Conservation (phyloP, 2,888 invertebrate genomes). For the Drosophila nr. perissopoda region DNA sequence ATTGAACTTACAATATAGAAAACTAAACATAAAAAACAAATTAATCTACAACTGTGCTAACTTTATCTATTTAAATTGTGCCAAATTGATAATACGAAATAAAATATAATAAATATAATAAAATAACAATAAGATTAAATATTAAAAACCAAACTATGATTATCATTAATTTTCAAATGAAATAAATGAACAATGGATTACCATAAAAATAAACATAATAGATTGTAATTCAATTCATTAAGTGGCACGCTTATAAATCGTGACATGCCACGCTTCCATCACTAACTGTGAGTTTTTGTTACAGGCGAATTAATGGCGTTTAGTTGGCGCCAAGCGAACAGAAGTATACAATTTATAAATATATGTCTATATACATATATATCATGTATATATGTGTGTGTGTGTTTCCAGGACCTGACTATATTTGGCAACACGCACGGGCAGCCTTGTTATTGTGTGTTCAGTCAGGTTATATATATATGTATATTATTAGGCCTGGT, state of each 20-base stretch:
- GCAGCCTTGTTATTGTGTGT: conserved; percentile 19
- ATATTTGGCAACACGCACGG: conserved; percentile 67
- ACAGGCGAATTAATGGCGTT: conserved; percentile 53
- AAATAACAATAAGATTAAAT: not conserved
- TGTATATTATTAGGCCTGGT: conserved; percentile 48
- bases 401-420: conserved; percentile 58
- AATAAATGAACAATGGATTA: not conserved
- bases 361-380: conserved; percentile 38
- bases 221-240: not conserved
- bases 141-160: not conserved
- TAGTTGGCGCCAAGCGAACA: conserved; percentile 54
- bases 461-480: conserved; percentile 40
- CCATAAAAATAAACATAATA: not conserved
- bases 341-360: conserved; percentile 57
- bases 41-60: too few species aligned
- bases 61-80: too few species aligned
- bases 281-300: conserved; percentile 16
- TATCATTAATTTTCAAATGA: not conserved
- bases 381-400: conserved; percentile 17
- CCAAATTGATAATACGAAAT: too few species aligned
- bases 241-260: not conserved
- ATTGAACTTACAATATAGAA: too few species aligned
- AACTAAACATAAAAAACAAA: too few species aligned
- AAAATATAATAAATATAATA: too few species aligned
- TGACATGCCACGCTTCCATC: conserved; percentile 11